Evolutionary conservation across 2,113 vertebrate genomes (phyloP), one percentile per base, ranked within the genome.

Genomic region (Cryptoleucopteryx plumbea): DNA sequence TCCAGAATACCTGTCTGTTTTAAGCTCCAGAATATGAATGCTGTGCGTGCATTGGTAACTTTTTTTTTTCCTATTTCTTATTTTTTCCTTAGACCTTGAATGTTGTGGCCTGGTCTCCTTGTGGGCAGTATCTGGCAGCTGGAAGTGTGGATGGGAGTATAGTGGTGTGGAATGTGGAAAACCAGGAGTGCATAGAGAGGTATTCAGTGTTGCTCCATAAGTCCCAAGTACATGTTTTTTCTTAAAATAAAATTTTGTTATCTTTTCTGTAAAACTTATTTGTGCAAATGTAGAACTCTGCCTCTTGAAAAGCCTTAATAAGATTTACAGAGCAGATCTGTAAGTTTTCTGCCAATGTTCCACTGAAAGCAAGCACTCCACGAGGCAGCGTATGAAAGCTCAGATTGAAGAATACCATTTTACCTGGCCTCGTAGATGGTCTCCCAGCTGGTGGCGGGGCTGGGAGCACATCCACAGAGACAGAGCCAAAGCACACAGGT

Each of bases 51-150:
- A 27, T 34, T 61, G 16, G 3, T 90, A 53, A 32, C 27, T 13
- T 8, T 42, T 29, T 29, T 38, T 23, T 36, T 16, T 10, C 14
- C 2, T 59, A 2, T 21, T 36, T 59, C 47, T 23, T 34, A 45
- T 85, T 75, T 91, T 93, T 38, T 84, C 63, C 65, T 82, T 96
- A 99, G 99, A 97, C 98, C 42, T 91, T 99, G 88, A 99, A 99
- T 93, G 97, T 99, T 92, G 98, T 99, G 87, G 96, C 98, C 83
- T 99, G 99, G 99, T 99, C 99, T 94, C 99, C 99, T 1, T 99
- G 99, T 95, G 99, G 99, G 36, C 97, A 93, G 50, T 99, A 98
- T 95, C 96, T 99, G 97, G 99, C 99, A 88, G 98, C 99, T 19
- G 99, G 98, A 70, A 98, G 98, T 18, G 96, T 99, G 26, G 98